Conservation (phyloP, 2,797 vertebrate genomes). For the Poeciliopsis gracilis region DNA sequence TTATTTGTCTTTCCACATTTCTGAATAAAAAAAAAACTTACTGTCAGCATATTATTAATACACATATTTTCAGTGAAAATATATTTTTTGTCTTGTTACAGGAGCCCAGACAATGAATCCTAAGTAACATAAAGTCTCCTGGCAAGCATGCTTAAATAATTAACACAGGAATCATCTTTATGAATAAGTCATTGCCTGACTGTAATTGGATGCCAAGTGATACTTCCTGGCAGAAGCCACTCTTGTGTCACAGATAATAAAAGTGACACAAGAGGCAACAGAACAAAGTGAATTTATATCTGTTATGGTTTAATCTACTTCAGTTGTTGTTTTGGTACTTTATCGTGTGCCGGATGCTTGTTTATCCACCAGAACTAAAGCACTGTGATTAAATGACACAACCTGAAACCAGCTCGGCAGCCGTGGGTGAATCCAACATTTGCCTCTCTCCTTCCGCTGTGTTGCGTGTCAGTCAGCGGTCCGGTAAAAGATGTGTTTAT, state of each 20-base stretch:
- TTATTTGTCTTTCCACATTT: background rate
- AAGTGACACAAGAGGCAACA: conserved; percentile 41
- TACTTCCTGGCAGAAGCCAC: conserved; percentile 64
- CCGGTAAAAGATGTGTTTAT: conserved; percentile 82
- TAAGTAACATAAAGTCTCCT: conserved; percentile 36
- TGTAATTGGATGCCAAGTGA: conserved; percentile 75
- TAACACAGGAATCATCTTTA: conserved; percentile 77
- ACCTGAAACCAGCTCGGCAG: conserved; percentile 13
- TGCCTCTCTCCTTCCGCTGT: conserved; percentile 58
- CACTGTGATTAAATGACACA: conserved; percentile 24
- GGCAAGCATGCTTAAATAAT: conserved; percentile 78
- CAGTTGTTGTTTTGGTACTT: background rate
- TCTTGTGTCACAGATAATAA: conserved; percentile 53
- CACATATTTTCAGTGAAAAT: background rate
- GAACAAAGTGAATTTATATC: conserved; percentile 34
- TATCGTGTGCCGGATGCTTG: background rate
- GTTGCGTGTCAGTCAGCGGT: conserved; percentile 74
- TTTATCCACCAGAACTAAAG: conserved; percentile 14
- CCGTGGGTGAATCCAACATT: conserved; percentile 62
- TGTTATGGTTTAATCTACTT: conserved; percentile 1
- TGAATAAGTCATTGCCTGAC: conserved; percentile 79
- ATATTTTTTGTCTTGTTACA: background rate
- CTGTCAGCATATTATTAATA: background rate
- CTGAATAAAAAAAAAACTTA: background rate
- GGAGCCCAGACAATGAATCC: conserved; percentile 8